Evolutionary conservation across 2,797 vertebrate genomes (phyloP).

Genomic region (Trematomus bernacchii): DNA sequence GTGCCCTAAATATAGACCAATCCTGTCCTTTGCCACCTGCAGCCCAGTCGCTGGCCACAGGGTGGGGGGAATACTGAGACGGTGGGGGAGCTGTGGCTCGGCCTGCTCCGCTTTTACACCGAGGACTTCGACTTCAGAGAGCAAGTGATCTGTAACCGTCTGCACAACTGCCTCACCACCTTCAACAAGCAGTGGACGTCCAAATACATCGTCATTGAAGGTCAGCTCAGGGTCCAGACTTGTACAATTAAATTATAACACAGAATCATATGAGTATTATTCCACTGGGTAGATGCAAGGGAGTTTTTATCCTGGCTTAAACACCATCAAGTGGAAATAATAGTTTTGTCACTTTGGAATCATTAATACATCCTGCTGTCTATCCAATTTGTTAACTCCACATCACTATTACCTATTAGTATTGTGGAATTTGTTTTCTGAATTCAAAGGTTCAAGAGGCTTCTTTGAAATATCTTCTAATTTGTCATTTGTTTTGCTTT

Average conservation of each 20-base stretch:
- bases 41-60: constrained; percentile 90
- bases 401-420: neutral
- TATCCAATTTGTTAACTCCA: neutral
- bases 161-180: constrained; percentile 91
- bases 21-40: constrained; percentile 54
- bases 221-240: constrained; percentile 70
- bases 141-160: constrained; percentile 93
- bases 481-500: neutral
- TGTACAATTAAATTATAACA: neutral
- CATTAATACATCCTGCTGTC: neutral
- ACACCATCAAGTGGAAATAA: neutral
- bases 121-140: constrained; percentile 98
- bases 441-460: neutral
- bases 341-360: neutral
- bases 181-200: constrained; percentile 99
- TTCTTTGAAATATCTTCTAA: neutral
- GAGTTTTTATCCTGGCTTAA: neutral
- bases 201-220: constrained; percentile 97
- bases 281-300: neutral
- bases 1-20: neutral
- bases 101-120: constrained; percentile 95
- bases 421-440: neutral
- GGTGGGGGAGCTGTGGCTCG: constrained; percentile 94
- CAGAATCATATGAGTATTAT: neutral
- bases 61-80: constrained; percentile 90